Conservation (phyloP, 2,797 vertebrate genomes). For the Ctenopoma kingsleyae region DNA sequence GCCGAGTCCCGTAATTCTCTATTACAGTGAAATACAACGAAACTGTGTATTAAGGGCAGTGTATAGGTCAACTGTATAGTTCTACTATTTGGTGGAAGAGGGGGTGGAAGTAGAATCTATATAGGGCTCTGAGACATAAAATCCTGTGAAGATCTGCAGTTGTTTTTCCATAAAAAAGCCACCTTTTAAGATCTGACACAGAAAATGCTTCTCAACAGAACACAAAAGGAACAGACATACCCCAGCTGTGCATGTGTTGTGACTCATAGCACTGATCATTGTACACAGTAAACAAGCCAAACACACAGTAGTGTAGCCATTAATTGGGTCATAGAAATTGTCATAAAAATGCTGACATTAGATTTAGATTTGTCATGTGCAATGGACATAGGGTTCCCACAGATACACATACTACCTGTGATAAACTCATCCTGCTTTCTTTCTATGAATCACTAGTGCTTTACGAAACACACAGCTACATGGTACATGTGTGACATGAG, state of each 20-base stretch:
- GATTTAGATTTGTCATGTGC: conserved; percentile 2
- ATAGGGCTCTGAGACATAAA: neutral
- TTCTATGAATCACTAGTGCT: neutral
- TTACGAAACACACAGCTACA: neutral
- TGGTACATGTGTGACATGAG: too few species aligned
- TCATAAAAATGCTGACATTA: conserved; percentile 29
- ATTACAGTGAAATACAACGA: conserved; percentile 58
- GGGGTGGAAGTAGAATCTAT: neutral
- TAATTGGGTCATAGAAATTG: conserved; percentile 41
- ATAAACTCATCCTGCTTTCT: neutral
- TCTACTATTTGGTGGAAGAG: conserved; percentile 11
- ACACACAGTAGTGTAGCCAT: conserved; percentile 20
- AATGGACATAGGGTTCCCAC: neutral
- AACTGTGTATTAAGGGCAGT: conserved; percentile 30
- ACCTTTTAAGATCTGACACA: neutral
- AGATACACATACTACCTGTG: neutral
- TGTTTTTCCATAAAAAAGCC: conserved; percentile 2
- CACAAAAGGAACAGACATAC: conserved; percentile 1
- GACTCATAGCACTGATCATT: conserved; percentile 18
- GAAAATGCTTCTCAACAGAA: conserved; percentile 19
- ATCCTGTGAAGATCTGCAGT: neutral
- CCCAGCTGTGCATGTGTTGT: conserved; percentile 8
- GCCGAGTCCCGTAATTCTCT: conserved; percentile 43
- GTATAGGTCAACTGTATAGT: conserved; percentile 58
- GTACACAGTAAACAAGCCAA: conserved; percentile 24